Evolutionary conservation across 2,113 vertebrate genomes (phyloP), one percentile per base, ranked within the genome.

Genomic region (Orcinus orca): DNA sequence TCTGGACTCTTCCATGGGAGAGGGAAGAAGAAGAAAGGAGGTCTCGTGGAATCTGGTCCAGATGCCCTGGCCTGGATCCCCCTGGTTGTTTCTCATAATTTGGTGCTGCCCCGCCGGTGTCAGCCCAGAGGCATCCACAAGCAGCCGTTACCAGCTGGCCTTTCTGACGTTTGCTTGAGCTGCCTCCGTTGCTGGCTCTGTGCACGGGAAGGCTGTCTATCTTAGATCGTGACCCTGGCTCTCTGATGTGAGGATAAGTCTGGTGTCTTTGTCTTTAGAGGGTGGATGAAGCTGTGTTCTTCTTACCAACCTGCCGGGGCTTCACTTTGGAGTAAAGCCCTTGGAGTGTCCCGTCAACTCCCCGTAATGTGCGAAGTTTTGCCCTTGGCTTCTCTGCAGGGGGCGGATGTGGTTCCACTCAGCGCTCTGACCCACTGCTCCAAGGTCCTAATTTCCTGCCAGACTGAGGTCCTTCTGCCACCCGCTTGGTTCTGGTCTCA

Each of bases 401-500:
- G 8, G 18, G 1, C 1, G 25, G n/a, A 26, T 13, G 11, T 13
- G 53, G 1, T 38, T 29, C 3, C 11, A 21, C 23, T 55, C n/a
- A 38, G 77, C 7, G 4, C n/a, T 26, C 63, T 38, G 38, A 21
- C 38, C 68, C 50, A 4, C 2, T 36, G 68, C 14, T 15, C 23
- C 68, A 18, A 23, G 4, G 2, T 74, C 60, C 31, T 2, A 5
- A 2, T 2, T 68, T 31, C 26, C n/a, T 2, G 6, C n/a, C 11
- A 4, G 20, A 55, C 20, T 0, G 13, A 58, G 29, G 74, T 38
- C 73, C 29, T 15, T 58, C 31, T 3, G 12, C 13, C 47, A 13
- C 4, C 31, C 4, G 3, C 47, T 47, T 15, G 60, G 10, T 4
- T 31, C 38, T 38, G 17, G 50, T 20, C 2, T n/a, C 13, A 14